phyloP scores from a whole-genome alignment of 1,140 invertebrate species.

The Latrodectus geometricus region DNA sequence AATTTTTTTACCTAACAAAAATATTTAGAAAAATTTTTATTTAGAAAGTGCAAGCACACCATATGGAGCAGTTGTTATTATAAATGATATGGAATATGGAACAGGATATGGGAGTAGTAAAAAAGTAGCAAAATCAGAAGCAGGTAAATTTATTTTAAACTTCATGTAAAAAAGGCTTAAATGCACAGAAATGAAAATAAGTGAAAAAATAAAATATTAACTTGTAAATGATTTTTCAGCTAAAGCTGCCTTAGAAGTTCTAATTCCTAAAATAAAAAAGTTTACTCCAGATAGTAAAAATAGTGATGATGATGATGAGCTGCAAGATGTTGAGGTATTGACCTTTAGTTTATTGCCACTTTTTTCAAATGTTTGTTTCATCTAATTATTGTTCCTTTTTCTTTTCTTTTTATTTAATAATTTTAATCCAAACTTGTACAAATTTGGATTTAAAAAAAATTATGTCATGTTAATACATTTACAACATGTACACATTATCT shows the following conservation, averaged over 20 bases:
- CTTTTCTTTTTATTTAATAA: too few relatives aligned
- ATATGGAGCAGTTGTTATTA: slow-evolving; percentile 91
- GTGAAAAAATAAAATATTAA: neutral
- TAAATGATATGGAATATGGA: slow-evolving; percentile 92
- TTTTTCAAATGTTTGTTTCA: slow-evolving; percentile 13
- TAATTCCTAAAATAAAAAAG: slow-evolving; percentile 93
- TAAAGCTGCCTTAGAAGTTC: slow-evolving; percentile 86
- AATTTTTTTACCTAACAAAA: neutral
- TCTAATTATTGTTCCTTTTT: neutral
- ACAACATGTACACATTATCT: too few relatives aligned
- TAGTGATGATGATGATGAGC: slow-evolving; percentile 66
- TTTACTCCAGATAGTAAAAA: slow-evolving; percentile 67
- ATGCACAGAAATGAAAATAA: neutral
- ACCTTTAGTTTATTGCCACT: slow-evolving; percentile 63
- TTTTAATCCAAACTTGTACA: too few relatives aligned
- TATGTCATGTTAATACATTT: too few relatives aligned
- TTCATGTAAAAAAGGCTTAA: neutral
- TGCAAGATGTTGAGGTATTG: slow-evolving; percentile 72
- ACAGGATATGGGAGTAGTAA: slow-evolving; percentile 93
- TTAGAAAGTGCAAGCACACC: slow-evolving; percentile 91
- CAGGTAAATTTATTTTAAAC: slow-evolving; percentile 68
- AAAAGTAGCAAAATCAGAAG: slow-evolving; percentile 93
- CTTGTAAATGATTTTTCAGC: slow-evolving; percentile 13
- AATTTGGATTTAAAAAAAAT: too few relatives aligned
- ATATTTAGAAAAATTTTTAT: neutral